A percentile compares a stretch with the other conserved stretches of the same genome.
phyloP scores from a whole-genome alignment of 2,797 vertebrate species.

The Chelmon rostratus region DNA sequence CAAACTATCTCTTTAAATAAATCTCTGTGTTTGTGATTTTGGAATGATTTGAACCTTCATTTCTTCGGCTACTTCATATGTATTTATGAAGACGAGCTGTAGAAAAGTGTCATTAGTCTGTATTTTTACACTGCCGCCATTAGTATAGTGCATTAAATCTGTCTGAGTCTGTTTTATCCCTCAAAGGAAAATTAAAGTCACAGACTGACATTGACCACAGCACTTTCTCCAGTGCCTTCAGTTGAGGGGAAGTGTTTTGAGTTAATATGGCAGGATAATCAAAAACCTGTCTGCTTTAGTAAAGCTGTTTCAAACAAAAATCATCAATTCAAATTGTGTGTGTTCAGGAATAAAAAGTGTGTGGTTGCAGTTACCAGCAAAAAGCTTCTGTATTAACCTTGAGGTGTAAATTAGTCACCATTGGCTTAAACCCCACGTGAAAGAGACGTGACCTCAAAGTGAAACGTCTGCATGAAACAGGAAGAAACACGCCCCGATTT shows the following conservation, averaged over 20 bases:
- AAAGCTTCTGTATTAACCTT: background rate
- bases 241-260: slow-evolving; percentile 6
- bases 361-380: background rate
- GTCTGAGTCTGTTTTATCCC: background rate
- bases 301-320: background rate
- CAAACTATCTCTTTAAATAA: background rate
- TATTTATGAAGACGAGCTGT: background rate
- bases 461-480: background rate
- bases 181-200: slow-evolving; percentile 3
- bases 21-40: background rate
- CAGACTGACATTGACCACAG: background rate
- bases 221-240: background rate
- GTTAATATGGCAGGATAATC: slow-evolving; percentile 3
- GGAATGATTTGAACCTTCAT: background rate
- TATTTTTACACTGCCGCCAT: slow-evolving; percentile 1
- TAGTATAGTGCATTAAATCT: background rate
- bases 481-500: slow-evolving; percentile 24
- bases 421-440: background rate
- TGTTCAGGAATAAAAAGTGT: background rate
- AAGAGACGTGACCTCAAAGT: background rate
- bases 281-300: slow-evolving; percentile 1
- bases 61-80: background rate
- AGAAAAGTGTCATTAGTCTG: background rate
- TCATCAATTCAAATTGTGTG: background rate
- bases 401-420: background rate